Percentiles rank a stretch among this genome's conserved stretches.
phyloP scores from a whole-genome alignment of 2,113 vertebrate species.

The Nothoprocta pentlandii region DNA sequence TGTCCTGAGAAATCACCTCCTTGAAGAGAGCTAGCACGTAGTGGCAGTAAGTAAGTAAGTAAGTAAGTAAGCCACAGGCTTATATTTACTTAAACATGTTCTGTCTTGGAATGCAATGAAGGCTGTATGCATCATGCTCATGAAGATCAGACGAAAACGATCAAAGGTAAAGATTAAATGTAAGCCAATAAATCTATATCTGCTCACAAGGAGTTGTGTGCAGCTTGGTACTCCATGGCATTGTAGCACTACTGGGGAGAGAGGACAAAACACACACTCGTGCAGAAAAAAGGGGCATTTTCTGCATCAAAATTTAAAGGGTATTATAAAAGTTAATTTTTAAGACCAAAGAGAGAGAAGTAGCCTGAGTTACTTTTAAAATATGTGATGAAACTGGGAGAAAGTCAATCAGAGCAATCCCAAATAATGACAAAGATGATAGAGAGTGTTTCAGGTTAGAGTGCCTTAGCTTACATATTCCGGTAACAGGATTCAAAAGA shows the following conservation, averaged over 20 bases:
- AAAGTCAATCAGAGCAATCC: neutral
- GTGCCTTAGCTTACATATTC: neutral
- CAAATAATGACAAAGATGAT: neutral
- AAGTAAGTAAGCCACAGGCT: neutral
- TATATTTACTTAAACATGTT: neutral
- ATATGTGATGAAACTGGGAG: neutral
- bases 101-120: neutral
- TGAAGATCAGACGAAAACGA: neutral
- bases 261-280: neutral
- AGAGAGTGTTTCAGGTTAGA: neutral
- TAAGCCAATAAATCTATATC: neutral
- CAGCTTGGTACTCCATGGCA: neutral
- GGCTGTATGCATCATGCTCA: neutral
- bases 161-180: neutral
- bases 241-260: neutral
- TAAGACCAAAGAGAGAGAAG: neutral
- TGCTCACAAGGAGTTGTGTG: neutral
- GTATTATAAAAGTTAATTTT: neutral
- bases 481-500: neutral
- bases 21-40: neutral
- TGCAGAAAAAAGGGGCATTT: neutral
- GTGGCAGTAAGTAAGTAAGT: neutral
- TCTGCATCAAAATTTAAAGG: neutral
- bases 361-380: neutral
- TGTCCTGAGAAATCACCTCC: neutral